These are phyloP conservation scores for Phoeniculus purpureus DNA, from an alignment of 2,797 vertebrate genomes.

Conservation along the genomic window DNA sequence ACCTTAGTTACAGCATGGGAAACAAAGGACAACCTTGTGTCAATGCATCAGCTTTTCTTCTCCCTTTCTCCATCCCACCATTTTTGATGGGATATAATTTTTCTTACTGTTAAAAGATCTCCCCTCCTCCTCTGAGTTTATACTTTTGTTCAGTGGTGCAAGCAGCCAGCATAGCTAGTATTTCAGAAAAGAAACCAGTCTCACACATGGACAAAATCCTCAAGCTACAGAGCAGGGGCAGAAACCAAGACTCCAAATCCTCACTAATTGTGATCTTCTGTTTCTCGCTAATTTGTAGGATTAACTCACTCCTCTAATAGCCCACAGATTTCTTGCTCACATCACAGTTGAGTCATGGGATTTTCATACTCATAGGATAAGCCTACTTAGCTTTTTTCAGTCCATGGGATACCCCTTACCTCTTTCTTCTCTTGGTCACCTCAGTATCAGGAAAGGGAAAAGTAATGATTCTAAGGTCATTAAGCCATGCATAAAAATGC, in stretches of 20 bases:
- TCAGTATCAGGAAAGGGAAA: conserved; percentile 52
- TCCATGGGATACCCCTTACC: conserved; percentile 65
- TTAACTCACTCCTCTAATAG: conserved; percentile 61
- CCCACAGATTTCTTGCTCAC: conserved; percentile 60
- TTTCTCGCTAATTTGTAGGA: conserved; percentile 67
- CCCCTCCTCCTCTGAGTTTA: background rate
- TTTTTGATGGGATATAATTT: background rate
- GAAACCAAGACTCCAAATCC: conserved; percentile 67
- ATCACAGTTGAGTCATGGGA: conserved; percentile 70
- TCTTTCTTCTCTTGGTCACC: conserved; percentile 54
- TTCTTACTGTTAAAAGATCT: background rate
- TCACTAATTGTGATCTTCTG: conserved; percentile 70
- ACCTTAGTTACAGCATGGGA: background rate
- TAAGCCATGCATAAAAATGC: conserved; percentile 73
- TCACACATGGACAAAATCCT: conserved; percentile 35
- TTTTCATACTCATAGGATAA: conserved; percentile 72
- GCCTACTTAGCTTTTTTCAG: conserved; percentile 64
- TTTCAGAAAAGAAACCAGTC: conserved; percentile 12
- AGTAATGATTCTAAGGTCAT: conserved; percentile 64
- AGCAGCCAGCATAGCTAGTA: background rate
- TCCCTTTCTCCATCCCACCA: background rate
- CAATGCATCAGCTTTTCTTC: background rate
- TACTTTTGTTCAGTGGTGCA: background rate
- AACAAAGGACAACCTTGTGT: background rate
- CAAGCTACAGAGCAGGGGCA: conserved; percentile 17